Percentiles rank a stretch among this genome's conserved stretches.
These are phyloP conservation scores for Dendronephthya gigantea DNA, from an alignment of 64 coral and sea anemone genomes.

Conservation along the genomic window DNA sequence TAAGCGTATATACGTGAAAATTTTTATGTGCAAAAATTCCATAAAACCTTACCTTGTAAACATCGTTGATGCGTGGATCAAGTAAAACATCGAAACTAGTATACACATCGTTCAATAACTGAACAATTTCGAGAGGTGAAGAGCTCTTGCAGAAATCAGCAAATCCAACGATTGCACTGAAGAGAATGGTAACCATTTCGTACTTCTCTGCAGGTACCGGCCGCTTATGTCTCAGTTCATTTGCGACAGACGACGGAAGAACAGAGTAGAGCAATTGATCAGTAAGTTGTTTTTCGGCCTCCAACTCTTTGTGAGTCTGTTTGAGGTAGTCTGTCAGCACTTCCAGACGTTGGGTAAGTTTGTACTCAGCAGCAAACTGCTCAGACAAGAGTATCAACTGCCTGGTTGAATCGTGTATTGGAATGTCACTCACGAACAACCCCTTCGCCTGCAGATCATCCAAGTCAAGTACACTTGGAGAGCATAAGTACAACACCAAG, in stretches of 20 bases:
- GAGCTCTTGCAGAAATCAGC: constrained; percentile 56
- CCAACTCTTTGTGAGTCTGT: constrained; percentile 68
- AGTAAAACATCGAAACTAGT: constrained; percentile 66
- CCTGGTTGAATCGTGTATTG: constrained; percentile 65
- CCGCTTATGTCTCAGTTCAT: constrained; percentile 70
- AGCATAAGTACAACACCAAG: constrained; percentile 58
- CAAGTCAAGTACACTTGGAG: constrained; percentile 68
- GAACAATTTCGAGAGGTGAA: constrained; percentile 56
- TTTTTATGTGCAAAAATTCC: neutral
- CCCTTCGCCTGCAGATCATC: constrained; percentile 53
- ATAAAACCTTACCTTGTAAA: constrained; percentile 49
- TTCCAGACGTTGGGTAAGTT: constrained; percentile 55
- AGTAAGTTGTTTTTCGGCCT: constrained; percentile 70
- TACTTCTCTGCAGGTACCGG: constrained; percentile 94
- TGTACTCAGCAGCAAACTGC: constrained; percentile 70
- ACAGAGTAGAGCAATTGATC: constrained; percentile 89
- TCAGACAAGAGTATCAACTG: constrained; percentile 63
- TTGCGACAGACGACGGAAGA: constrained; percentile 74
- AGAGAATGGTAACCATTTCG: constrained; percentile 90
- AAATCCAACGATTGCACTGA: constrained; percentile 85
- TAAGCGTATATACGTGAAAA: no score
- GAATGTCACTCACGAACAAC: constrained; percentile 69
- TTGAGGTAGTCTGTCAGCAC: constrained; percentile 56
- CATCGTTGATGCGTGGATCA: constrained; percentile 65
- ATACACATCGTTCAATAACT: constrained; percentile 57